phyloP scores from a whole-genome alignment of 2,888 invertebrate genomes.

The Drosophila yooni region DNA sequence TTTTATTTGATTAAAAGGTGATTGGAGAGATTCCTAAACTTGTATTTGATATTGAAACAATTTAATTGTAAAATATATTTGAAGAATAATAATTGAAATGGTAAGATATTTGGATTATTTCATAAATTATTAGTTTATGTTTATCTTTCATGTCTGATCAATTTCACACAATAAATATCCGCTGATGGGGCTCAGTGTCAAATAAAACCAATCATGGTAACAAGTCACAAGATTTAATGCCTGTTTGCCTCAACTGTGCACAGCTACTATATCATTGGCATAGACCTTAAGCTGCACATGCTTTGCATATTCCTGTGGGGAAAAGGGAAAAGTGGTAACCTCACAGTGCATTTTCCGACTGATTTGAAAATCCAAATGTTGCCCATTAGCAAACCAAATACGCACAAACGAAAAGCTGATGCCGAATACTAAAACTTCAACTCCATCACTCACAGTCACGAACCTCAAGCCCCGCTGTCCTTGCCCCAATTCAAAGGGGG shows the following conservation, averaged over 20 bases:
- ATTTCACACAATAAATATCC: background rate
- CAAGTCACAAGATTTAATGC: conserved; percentile 18
- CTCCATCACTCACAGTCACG: conserved; percentile 40
- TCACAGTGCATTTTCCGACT: conserved; percentile 75
- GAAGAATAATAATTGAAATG: background rate
- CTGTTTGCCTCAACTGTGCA: background rate
- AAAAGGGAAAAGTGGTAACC: conserved; percentile 8
- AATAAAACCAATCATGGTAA: conserved; percentile 40
- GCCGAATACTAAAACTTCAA: conserved; percentile 16
- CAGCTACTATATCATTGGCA: conserved; percentile 51
- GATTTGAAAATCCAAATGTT: conserved; percentile 76
- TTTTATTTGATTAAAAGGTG: background rate
- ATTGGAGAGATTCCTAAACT: too few relatives aligned
- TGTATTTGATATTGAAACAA: too few relatives aligned
- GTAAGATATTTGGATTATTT: background rate
- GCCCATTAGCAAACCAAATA: conserved; percentile 80
- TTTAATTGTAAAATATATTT: background rate
- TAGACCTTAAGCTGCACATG: conserved; percentile 46
- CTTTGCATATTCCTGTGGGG: conserved; percentile 20
- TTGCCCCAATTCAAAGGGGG: background rate
- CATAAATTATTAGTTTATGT: background rate
- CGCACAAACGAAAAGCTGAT: conserved; percentile 36
- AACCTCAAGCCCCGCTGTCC: conserved; percentile 4
- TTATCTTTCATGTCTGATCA: background rate
- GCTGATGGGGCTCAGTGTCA: background rate